phyloP scores from a whole-genome alignment of 2,797 vertebrate genomes.

The Ibycter americanus region DNA sequence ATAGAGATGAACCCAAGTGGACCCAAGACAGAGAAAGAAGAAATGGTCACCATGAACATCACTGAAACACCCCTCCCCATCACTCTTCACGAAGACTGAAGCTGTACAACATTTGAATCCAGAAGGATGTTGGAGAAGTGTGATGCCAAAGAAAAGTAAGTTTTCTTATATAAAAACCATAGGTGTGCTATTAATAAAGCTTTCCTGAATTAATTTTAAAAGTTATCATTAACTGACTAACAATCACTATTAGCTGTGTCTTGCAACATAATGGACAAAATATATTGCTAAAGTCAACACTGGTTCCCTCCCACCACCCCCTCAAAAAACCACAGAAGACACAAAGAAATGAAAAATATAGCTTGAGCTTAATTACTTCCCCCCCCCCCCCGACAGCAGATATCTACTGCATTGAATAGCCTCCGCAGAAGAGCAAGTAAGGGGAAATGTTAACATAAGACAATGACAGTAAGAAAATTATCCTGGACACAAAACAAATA shows the following conservation, averaged over 20 bases:
- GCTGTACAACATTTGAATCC: neutral
- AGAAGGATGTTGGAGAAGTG: neutral
- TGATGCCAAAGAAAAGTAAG: neutral
- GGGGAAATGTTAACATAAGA: neutral
- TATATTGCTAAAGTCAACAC: neutral
- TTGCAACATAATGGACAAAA: neutral
- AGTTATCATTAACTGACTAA: neutral
- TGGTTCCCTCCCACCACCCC: neutral
- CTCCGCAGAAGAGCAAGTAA: rapidly evolving
- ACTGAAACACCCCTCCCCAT: neutral
- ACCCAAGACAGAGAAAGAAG: neutral
- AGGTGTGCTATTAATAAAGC: neutral
- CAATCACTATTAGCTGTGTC: neutral
- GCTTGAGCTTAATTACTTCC: neutral
- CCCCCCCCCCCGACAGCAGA: neutral
- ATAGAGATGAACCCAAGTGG: neutral
- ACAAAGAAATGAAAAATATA: neutral
- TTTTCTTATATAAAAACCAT: neutral
- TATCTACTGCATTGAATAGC: neutral
- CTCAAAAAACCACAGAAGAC: neutral
- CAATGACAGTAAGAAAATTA: neutral
- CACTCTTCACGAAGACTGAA: neutral
- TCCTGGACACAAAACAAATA: neutral
- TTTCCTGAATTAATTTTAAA: neutral
- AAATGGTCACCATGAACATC: neutral